phyloP scores from a whole-genome alignment of 2,888 invertebrate genomes.

The Strigamia transsilvanica region DNA sequence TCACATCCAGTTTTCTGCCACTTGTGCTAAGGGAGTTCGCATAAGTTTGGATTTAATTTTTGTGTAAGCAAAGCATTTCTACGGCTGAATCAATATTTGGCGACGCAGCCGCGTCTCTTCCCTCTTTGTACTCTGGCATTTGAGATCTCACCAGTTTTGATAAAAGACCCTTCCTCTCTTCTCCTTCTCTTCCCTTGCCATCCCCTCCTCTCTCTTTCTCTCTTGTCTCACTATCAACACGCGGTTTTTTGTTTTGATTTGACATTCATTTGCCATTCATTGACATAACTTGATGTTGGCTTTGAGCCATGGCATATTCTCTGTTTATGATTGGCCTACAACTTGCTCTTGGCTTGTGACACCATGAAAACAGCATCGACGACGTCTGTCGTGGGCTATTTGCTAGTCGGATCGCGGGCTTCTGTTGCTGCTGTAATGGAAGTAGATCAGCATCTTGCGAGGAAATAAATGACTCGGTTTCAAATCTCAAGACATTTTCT shows the following conservation, averaged over 20 bases:
- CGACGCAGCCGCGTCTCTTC: background rate
- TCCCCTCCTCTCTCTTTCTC: no score
- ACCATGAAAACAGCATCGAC: slow-evolving; percentile 7
- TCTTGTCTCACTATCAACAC: background rate
- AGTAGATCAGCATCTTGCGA: slow-evolving; percentile 20
- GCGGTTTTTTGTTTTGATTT: background rate
- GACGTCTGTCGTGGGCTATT: background rate
- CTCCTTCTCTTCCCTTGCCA: background rate
- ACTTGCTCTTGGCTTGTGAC: background rate
- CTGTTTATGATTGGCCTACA: slow-evolving; percentile 6
- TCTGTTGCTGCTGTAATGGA: slow-evolving; percentile 16
- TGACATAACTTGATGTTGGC: slow-evolving; percentile 13
- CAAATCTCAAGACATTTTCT: slow-evolving; percentile 30
- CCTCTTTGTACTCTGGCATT: slow-evolving; percentile 16
- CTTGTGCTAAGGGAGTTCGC: slow-evolving; percentile 25
- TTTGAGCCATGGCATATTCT: slow-evolving; percentile 3
- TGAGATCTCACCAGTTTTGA: slow-evolving; percentile 16
- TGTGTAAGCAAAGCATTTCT: slow-evolving; percentile 30
- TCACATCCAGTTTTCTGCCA: slow-evolving; percentile 21
- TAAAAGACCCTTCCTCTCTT: background rate
- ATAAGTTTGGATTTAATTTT: slow-evolving; percentile 30
- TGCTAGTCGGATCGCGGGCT: slow-evolving; percentile 23
- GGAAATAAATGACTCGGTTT: slow-evolving; percentile 16
- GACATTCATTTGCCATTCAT: slow-evolving; percentile 26
- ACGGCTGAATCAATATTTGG: slow-evolving; percentile 30